Base-by-base conservation (phyloP, 2,797 vertebrate genomes). In the Siniperca undulata region DNA sequence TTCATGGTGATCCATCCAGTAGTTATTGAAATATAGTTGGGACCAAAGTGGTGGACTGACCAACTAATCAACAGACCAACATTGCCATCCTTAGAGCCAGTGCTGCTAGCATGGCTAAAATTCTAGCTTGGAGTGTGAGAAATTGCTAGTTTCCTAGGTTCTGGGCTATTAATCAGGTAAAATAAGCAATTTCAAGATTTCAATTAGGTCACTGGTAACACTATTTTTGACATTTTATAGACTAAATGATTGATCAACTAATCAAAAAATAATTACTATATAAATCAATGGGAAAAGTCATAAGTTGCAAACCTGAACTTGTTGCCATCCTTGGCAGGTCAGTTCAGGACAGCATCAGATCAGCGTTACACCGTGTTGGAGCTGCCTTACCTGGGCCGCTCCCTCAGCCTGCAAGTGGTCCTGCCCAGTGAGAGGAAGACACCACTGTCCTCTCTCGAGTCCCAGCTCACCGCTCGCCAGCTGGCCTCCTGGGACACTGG, bases 341-440 rank as follows among this genome's bases (percentile, higher is more conserved):
- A 97, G 88, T 97, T 98, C 90, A 89, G 95, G 85, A 96, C 96
- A 0, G 50, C 88, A 0, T 86, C 88, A 0, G 95, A 95, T 40
- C 96, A 97, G 78, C 89, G 92, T 52, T 96, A 98, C 91, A 95
- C 94, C 0, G 83, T 97, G 34, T 74, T 97, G 1, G 97, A 97
- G 91, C 92, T 99, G 78, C 96, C 96, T 0, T 98, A 97, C 88
- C 82, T 96, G 62, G 97, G 94, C 62, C 95, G 89, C 9, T 80
- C 91, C 22, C 93, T 97, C 70, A 97, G 96, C 83, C 96, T 99
- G 68, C 95, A 97, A 85, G 88, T 99, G 79, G 93, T 96, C 13
- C 94, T 98, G 80, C 97, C 97, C 19, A 94, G 91, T 19, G 96
- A 97, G 61, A 96, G 89, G 80, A 95, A 95, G 87, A 94, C 87